These are phyloP conservation scores for Cecropterus lyciades DNA, from an alignment of 1,140 invertebrate species.

Conservation along the genomic window DNA sequence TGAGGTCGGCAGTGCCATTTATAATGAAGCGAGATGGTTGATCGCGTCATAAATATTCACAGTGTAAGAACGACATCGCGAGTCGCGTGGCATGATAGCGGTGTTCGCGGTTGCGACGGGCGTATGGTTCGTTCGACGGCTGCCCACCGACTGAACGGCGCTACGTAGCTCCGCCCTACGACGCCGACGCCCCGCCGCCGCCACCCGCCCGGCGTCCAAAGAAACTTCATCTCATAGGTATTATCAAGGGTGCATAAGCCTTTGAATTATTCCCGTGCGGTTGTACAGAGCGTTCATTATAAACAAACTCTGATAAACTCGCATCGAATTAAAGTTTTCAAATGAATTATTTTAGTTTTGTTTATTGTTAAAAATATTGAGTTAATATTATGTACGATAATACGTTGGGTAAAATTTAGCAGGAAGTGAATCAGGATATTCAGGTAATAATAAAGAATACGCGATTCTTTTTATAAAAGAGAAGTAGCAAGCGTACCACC, in stretches of 20 bases:
- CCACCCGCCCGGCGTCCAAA: slow-evolving; percentile 68
- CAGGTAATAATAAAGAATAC: too few species aligned
- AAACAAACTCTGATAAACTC: slow-evolving; percentile 57
- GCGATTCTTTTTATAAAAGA: too few species aligned
- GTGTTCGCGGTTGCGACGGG: slow-evolving; percentile 42
- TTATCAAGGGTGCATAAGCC: slow-evolving; percentile 77
- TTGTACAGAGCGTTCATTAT: slow-evolving; percentile 68
- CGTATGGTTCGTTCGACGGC: slow-evolving; percentile 61
- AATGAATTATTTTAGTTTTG: slow-evolving; percentile 2
- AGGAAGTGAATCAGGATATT: too few species aligned
- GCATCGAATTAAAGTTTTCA: slow-evolving; percentile 16
- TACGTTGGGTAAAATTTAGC: too few species aligned
- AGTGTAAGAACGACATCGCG: slow-evolving; percentile 70
- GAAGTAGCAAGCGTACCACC: too few species aligned
- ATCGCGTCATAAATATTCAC: slow-evolving; percentile 80
- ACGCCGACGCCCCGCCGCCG: slow-evolving; percentile 63
- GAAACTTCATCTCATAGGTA: slow-evolving; percentile 78
- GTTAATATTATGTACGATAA: too few species aligned
- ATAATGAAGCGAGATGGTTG: slow-evolving; percentile 63
- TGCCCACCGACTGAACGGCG: slow-evolving; percentile 78
- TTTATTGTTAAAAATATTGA: neutral
- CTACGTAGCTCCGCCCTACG: slow-evolving; percentile 68
- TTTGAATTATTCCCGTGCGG: slow-evolving; percentile 67
- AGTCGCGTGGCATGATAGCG: slow-evolving; percentile 68
- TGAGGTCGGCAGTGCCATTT: slow-evolving; percentile 75